Base-by-base conservation (phyloP, 1,140 invertebrate species). In the Agrilus planipennis region DNA sequence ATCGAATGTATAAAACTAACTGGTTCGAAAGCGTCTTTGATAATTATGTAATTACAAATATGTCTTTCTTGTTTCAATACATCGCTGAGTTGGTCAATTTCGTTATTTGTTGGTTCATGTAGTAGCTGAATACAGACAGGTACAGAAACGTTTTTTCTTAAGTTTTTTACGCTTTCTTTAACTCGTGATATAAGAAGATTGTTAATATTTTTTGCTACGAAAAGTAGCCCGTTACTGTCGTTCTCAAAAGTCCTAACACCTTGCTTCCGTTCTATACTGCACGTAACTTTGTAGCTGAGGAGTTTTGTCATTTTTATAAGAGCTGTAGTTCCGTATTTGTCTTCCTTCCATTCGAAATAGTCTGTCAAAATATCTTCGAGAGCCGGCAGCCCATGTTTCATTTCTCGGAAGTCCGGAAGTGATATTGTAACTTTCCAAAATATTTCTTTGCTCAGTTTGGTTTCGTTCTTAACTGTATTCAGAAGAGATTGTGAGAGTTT, bases 341-440 rank as follows among this genome's bases (percentile, higher is more conserved):
- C 23, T 29, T 53, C 15, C 27, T 50, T 36, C 53, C 52, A 57
- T 11, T 48, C 15, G 20, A 54, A 47, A 39, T 60, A 51, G 19
- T 59, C 60, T 49, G 64, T 62, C 22, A 70, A 44, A 11, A 56
- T 61, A 48, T 66, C 63, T 46, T 52, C 43, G 11, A 53, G 38
- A 32, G 16, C 42, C 11, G 41, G 42, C 31, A 53, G 42, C 11
- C 63, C 41, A 46, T 54, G 58, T 0, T 41, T 22, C 9, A 58
- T 48, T 47, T 63, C 65, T 2, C 44, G 43, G 10, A 57, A 40
- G 38, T 65, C 55, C 11, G 77, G 73, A 38, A 75, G 64, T 0
- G 74, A 72, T 12, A 81, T 51, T n/a, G 73, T 57, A 16, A 80
- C 47, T 61, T 84, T 84, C 76, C 77, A 83, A 54, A 71, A 82